Conservation (phyloP, 2,797 vertebrate species). For the Zenarchopterus dispar region DNA sequence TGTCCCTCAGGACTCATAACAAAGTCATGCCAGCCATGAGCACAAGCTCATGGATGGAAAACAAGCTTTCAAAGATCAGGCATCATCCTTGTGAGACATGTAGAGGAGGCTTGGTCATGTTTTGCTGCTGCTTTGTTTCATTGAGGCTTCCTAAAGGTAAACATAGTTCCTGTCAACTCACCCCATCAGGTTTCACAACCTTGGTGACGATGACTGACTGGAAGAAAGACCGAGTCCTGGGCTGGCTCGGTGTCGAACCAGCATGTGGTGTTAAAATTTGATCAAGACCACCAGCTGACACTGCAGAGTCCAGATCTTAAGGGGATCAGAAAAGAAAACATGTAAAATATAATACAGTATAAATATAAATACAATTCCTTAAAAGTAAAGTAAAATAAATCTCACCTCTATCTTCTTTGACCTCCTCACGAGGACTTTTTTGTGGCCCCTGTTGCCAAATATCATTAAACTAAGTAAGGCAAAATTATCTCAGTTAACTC, state of each 20-base stretch:
- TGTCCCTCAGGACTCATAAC: no score
- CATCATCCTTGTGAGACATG: no score
- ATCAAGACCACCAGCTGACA: slow-evolving; percentile 87
- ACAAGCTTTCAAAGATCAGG: no score
- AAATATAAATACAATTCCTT: not conserved
- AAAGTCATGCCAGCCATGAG: no score
- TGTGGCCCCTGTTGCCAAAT: slow-evolving; percentile 60
- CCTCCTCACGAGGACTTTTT: slow-evolving; percentile 45
- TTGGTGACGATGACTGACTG: slow-evolving; percentile 86
- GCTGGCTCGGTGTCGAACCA: slow-evolving; percentile 48
- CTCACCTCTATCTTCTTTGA: slow-evolving; percentile 79
- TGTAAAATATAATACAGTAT: not conserved
- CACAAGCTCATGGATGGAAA: no score
- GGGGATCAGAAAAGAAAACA: not conserved
- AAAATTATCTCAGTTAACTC: no score
- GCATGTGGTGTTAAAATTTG: slow-evolving; percentile 82
- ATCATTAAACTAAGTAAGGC: slow-evolving; percentile 70
- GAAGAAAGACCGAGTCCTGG: slow-evolving; percentile 85
- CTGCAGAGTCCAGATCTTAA: slow-evolving; percentile 90
- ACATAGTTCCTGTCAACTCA: slow-evolving; percentile 49
- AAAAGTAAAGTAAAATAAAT: not conserved
- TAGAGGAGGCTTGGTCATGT: no score
- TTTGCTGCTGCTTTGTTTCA: no score
- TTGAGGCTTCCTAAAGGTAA: no score
- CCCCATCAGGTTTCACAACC: slow-evolving; percentile 91